Conservation (phyloP, 2,797 vertebrate species). For the Phoebastria nigripes region DNA sequence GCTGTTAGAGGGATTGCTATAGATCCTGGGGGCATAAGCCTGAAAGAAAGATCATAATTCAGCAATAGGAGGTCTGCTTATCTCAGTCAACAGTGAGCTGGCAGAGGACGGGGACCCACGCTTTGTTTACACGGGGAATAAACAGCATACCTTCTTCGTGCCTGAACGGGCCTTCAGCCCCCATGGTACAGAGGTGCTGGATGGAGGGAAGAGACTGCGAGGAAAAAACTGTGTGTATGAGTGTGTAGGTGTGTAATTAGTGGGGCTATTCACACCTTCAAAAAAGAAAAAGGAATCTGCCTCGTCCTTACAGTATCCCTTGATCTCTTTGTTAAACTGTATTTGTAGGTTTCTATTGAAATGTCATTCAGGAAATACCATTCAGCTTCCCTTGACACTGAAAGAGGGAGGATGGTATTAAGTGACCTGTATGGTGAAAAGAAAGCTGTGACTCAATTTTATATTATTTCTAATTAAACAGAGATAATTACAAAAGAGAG, state of each 20-base stretch:
- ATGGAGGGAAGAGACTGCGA: neutral
- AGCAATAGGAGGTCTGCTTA: slow-evolving; percentile 72
- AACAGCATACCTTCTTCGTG: slow-evolving; percentile 50
- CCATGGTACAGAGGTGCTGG: neutral
- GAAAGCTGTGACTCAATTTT: slow-evolving; percentile 33
- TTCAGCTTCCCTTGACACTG: neutral
- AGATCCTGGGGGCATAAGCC: slow-evolving; percentile 68
- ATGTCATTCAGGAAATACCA: slow-evolving; percentile 61
- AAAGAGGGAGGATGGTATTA: slow-evolving; percentile 4
- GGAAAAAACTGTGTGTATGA: neutral
- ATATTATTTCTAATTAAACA: slow-evolving; percentile 53
- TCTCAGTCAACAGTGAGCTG: slow-evolving; percentile 65
- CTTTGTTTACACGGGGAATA: slow-evolving; percentile 51
- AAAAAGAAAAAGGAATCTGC: slow-evolving; percentile 1
- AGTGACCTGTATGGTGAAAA: neutral
- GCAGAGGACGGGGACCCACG: slow-evolving; percentile 38
- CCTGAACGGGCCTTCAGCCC: slow-evolving; percentile 24
- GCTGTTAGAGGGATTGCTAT: slow-evolving; percentile 67
- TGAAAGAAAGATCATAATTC: slow-evolving; percentile 76
- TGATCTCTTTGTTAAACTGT: slow-evolving; percentile 70
- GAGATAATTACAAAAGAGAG: slow-evolving; percentile 6
- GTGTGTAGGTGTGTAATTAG: slow-evolving; percentile 46
- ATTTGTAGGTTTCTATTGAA: slow-evolving; percentile 67
- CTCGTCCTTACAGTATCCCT: slow-evolving; percentile 46
- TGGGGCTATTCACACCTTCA: slow-evolving; percentile 22